Base-by-base conservation (phyloP, 2,888 invertebrate genomes). In the Spodoptera picta region DNA sequence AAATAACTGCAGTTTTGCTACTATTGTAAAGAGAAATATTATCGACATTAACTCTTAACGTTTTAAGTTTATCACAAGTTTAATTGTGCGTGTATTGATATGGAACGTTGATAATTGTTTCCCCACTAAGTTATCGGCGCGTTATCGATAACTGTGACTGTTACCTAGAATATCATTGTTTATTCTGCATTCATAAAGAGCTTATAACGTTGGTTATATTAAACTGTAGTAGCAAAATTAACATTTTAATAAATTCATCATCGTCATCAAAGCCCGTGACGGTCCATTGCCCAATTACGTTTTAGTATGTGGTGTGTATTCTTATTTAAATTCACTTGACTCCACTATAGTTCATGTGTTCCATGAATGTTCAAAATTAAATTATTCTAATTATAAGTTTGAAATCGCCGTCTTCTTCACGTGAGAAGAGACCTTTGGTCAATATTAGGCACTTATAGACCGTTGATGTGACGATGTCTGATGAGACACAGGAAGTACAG, bases 81-180 rank as follows among this genome's bases (percentile, higher is more conserved):
- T 71, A 74, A 71, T 74, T 69, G 70, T 71, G 58, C 60, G 53
- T 46, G 19, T 60, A 27, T 63, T 50, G 70, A 71, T 74, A 71
- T 45, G 43, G 31, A 55, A 36, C 46, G 53, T 27, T 75, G n/a
- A 55, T 75, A 75, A 64, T 71, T 71, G 71, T 71, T 71, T 71
- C 58, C 69, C 52, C 59, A 55, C 44, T 11, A 45, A 71, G 59
- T 45, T 69, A 51, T 74, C 56, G 53, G 44, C 44, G 24, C 36
- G 24, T 59, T 69, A 69, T 48, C 58, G 49, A 50, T 45, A 42
- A 43, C 45, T 49, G 48, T 48, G 43, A 12, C 10, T 45, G 51
- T 42, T 55, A 46, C 36, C 11, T 55, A 50, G 36, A 43, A 31
- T 54, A 56, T 71, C 23, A 47, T 55, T 41, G 63, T 47, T 24